phyloP scores from a whole-genome alignment of 2,113 vertebrate genomes.

The Scytalopus superciliaris region DNA sequence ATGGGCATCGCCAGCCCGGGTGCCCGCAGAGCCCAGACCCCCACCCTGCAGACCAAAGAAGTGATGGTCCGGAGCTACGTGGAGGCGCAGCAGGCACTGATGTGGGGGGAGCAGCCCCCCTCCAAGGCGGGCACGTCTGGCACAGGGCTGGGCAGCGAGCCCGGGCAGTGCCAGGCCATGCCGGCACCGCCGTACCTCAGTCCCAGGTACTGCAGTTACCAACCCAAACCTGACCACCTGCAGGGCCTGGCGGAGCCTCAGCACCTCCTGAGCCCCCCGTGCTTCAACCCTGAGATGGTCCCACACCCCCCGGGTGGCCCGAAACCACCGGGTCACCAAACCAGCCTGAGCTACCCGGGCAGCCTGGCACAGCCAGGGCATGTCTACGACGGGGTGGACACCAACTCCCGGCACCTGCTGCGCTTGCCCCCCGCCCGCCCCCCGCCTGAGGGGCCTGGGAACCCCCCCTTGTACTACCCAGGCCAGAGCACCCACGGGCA shows the following conservation, averaged over 20 bases:
- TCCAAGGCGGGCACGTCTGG: constrained; percentile 24
- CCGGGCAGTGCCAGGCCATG: constrained; percentile 63
- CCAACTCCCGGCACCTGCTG: constrained; percentile 59
- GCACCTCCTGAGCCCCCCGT: constrained; percentile 72
- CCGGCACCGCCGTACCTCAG: constrained; percentile 67
- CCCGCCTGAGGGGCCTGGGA: fast-evolving
- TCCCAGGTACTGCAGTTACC: constrained; percentile 64
- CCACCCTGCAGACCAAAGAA: constrained; percentile 89
- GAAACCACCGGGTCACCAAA: constrained; percentile 78
- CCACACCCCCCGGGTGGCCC: constrained; percentile 80
- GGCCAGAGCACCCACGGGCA: constrained; percentile 74
- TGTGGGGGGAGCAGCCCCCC: constrained; percentile 84
- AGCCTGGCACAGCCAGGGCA: constrained; percentile 76
- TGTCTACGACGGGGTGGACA: constrained; percentile 58
- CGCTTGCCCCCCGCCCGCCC: constrained; percentile 74
- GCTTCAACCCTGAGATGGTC: constrained; percentile 78
- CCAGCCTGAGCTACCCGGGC: constrained; percentile 70
- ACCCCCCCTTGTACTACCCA: constrained; percentile 70
- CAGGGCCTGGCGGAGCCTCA: constrained; percentile 43
- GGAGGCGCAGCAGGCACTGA: constrained; percentile 91
- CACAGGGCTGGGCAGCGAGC: constrained; percentile 60
- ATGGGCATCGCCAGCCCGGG: constrained; percentile 54
- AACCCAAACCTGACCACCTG: neutral
- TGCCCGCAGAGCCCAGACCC: constrained; percentile 73
- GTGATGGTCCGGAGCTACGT: constrained; percentile 93